Conservation (phyloP, 37 sponge, comb jelly and placozoan genomes). For the Hexactinellida sp. region DNA sequence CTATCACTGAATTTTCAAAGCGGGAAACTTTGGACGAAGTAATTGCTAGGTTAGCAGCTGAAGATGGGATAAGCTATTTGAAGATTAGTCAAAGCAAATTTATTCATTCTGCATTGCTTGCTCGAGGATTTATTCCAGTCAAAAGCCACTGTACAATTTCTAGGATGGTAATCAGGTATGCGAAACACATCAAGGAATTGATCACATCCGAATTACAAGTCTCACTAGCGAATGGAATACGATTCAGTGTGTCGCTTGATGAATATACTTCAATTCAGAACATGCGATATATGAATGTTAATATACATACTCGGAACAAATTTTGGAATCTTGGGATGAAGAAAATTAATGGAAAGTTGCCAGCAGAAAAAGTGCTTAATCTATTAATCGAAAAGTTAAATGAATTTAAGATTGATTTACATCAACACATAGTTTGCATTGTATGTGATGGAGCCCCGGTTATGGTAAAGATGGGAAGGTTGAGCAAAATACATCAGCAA, state of each 20-base stretch:
- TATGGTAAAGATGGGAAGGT: neutral
- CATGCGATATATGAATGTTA: neutral
- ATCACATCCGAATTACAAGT: neutral
- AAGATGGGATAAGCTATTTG: neutral
- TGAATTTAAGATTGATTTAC: neutral
- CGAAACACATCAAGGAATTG: neutral
- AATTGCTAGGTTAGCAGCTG: slow-evolving; percentile 7
- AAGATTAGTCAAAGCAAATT: slow-evolving; percentile 1
- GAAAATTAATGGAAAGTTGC: neutral
- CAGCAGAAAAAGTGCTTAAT: neutral
- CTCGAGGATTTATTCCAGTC: neutral
- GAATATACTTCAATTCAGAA: neutral
- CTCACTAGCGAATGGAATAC: neutral
- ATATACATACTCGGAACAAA: neutral
- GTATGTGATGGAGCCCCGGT: neutral
- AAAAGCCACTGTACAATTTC: slow-evolving; percentile 1
- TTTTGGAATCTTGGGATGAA: neutral
- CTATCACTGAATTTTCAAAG: neutral
- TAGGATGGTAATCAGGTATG: neutral
- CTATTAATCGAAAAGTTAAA: neutral
- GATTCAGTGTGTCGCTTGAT: neutral
- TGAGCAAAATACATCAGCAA: too few species aligned
- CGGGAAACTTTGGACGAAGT: neutral
- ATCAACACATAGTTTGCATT: neutral
- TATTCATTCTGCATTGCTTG: neutral